Evolutionary conservation across 2,113 vertebrate species (phyloP).

Genomic region (Nyctibius bracteatus): DNA sequence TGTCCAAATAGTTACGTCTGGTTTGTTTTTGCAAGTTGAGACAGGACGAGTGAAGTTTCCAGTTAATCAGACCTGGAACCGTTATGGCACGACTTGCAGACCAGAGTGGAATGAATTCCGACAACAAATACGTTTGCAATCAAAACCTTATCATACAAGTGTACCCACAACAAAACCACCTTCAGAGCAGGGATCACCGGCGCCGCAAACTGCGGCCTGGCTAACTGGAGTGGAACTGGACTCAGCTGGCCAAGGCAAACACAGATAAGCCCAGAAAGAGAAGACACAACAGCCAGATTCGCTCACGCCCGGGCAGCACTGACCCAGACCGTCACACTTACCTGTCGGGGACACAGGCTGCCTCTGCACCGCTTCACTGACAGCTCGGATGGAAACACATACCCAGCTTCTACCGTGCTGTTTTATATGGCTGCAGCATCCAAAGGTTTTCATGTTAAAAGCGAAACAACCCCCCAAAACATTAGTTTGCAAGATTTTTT

Average conservation of each 20-base stretch:
- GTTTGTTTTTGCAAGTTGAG: neutral
- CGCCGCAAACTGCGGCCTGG: neutral
- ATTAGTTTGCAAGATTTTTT: neutral
- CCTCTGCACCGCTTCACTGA: neutral
- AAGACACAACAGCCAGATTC: neutral
- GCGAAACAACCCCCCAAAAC: neutral
- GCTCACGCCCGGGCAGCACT: rapidly evolving
- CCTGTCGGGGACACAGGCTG: neutral
- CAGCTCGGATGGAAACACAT: rapidly evolving
- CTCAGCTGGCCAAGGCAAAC: neutral
- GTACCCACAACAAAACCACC: neutral
- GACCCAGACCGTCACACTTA: neutral
- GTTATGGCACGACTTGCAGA: neutral
- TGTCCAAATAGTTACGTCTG: neutral
- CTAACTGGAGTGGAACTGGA: neutral
- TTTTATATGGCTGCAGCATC: neutral
- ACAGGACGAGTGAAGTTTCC: neutral
- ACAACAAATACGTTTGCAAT: neutral
- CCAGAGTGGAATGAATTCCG: neutral
- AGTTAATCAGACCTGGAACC: neutral
- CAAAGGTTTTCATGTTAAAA: neutral
- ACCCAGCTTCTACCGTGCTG: neutral
- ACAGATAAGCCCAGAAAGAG: neutral
- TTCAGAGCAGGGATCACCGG: neutral
- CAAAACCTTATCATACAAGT: neutral